Evolutionary conservation across 2,797 vertebrate species (phyloP), one percentile per base, ranked within the genome.

Genomic region (Helostoma temminkii): DNA sequence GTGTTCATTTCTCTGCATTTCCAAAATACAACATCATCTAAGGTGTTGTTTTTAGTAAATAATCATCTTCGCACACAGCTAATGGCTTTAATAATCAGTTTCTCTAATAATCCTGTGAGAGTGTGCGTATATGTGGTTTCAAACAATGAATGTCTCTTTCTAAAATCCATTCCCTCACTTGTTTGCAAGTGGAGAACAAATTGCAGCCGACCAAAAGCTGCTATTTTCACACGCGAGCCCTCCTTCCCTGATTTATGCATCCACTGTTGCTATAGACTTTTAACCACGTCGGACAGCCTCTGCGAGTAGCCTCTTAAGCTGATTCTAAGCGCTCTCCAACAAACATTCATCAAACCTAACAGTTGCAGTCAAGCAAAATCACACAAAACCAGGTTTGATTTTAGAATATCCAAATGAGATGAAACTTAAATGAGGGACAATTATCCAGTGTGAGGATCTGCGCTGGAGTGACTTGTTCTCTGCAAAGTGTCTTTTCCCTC

Each of bases 371-470:
- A 21, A 5, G 60, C 16, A 45, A 37, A n/a, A 65, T 9, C 18
- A 42, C 1, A 5, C 63, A 66, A 60, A 64, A 48, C 14, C 4
- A 26, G 43, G 37, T 77, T 73, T 66, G 66, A 76, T 74, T 75
- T 73, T 61, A 32, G 61, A 65, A 59, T 56, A 70, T 80, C 69
- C 52, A 74, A 81, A 83, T 68, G 65, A 78, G 75, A 80, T 77
- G n/a, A 82, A 89, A 81, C 76, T 76, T 85, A 85, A 85, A 89
- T 76, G 79, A 87, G 74, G 74, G 70, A 66, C 81, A 66, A 85
- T 82, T 85, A 87, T 64, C 32, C 12, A 55, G 73, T 18, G 30
- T 28, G 60, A 67, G 43, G 76, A 76, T 68, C 64, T 22, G 75
- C 50, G 28, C 50, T 3, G 47, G 21, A 70, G 59, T 50, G 72